A percentile compares a stretch with the other conserved stretches of the same genome.
Conservation (phyloP, 2,797 vertebrate species). For the Danio aesculapii region DNA sequence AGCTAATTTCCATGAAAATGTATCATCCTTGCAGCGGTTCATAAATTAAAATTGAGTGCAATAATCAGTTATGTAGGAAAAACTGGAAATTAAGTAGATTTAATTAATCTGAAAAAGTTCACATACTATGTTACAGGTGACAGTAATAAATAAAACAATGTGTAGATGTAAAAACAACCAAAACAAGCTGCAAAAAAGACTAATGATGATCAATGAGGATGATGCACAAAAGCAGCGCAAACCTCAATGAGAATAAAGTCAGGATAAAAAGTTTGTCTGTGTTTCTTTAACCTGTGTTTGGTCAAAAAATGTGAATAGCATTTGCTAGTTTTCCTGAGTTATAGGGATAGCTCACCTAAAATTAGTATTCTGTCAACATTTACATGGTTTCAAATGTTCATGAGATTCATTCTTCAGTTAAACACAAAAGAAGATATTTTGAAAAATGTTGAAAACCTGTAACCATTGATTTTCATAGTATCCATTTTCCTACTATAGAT, state of each 20-base stretch:
- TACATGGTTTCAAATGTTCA: too few species aligned
- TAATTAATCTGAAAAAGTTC: slow-evolving; percentile 7
- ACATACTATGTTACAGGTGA: background rate
- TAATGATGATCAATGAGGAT: background rate
- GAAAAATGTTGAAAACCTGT: too few species aligned
- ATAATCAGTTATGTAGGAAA: background rate
- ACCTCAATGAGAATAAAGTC: background rate
- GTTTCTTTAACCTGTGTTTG: background rate
- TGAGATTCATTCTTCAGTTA: too few species aligned
- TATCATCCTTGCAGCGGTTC: background rate
- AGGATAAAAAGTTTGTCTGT: background rate
- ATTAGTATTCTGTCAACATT: too few species aligned
- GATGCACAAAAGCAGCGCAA: background rate
- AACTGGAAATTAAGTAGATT: background rate
- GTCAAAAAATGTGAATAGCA: background rate
- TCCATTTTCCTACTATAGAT: too few species aligned
- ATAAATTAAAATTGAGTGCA: background rate
- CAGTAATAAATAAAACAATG: background rate
- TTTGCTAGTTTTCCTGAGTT: background rate
- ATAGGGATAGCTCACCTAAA: too few species aligned
- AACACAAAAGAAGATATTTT: too few species aligned
- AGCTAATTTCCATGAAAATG: background rate
- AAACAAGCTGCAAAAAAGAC: background rate
- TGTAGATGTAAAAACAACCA: background rate
- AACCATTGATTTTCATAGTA: too few species aligned